Conservation (phyloP, 2,888 invertebrate genomes). For the Yponomeuta cagnagella region DNA sequence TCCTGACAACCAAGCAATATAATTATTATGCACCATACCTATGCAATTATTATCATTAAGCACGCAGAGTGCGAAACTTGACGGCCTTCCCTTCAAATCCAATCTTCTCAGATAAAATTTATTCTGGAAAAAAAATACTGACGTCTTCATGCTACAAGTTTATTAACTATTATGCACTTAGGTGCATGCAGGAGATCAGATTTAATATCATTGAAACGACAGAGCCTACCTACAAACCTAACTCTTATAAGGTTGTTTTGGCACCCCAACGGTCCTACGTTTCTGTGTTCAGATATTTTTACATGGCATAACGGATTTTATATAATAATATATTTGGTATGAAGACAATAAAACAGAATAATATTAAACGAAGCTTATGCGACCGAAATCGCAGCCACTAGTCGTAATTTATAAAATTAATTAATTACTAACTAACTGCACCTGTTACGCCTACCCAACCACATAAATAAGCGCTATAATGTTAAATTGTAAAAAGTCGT, state of each 20-base stretch:
- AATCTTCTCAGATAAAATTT: conserved; percentile 14
- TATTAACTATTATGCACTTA: not conserved
- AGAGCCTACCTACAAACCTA: too few species aligned
- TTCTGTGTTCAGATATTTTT: too few species aligned
- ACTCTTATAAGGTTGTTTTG: too few species aligned
- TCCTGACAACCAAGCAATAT: conserved; percentile 2
- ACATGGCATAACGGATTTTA: too few species aligned
- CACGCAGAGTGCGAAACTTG: conserved; percentile 18
- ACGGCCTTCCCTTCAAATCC: conserved; percentile 25
- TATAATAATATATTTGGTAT: too few species aligned
- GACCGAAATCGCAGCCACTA: too few species aligned
- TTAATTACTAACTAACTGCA: not conserved
- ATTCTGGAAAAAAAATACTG: not conserved
- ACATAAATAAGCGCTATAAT: not conserved
- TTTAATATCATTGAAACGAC: too few species aligned
- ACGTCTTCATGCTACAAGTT: not conserved
- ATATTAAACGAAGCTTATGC: too few species aligned
- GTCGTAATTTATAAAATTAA: too few species aligned
- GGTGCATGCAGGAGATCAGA: too few species aligned
- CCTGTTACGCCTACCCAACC: not conserved
- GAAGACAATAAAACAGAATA: too few species aligned
- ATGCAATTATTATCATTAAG: conserved; percentile 12
- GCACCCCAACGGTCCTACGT: too few species aligned
- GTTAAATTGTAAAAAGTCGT: not conserved
- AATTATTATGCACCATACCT: conserved; percentile 1